Conservation (phyloP, 53 echinoderm and acorn worm species). For the Patiria pectinifera region DNA sequence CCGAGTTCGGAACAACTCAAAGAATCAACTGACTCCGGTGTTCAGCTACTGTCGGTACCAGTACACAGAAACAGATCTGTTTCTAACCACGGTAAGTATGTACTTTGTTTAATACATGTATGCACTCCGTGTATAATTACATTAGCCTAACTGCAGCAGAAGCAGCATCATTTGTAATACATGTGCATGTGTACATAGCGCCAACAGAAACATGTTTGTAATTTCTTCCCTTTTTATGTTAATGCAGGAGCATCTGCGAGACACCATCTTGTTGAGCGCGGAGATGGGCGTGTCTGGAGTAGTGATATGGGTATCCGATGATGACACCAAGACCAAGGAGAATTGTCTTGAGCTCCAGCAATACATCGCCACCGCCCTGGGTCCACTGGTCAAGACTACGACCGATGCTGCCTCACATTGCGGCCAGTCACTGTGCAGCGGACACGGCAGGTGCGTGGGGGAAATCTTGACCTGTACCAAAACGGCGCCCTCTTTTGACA, state of each 20-base stretch:
- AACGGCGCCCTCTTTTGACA: constrained; percentile 5
- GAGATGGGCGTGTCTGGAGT: constrained; percentile 73
- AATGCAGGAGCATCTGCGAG: background rate
- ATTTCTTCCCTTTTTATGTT: too few relatives aligned
- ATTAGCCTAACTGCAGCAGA: too few relatives aligned
- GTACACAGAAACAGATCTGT: constrained; percentile 64
- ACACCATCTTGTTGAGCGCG: constrained; percentile 29
- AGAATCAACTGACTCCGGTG: constrained; percentile 45
- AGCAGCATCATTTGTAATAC: too few relatives aligned
- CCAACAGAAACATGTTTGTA: too few relatives aligned
- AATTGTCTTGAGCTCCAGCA: constrained; percentile 51
- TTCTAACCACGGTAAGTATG: background rate
- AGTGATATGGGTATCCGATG: constrained; percentile 69
- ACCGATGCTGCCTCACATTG: constrained; percentile 65
- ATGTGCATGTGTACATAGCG: too few relatives aligned
- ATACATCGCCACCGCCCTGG: constrained; percentile 67
- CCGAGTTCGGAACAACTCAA: constrained; percentile 51
- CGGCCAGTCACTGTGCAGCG: constrained; percentile 67
- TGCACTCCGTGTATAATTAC: too few relatives aligned
- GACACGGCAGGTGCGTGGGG: constrained; percentile 76
- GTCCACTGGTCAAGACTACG: constrained; percentile 61
- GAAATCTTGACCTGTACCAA: constrained; percentile 63
- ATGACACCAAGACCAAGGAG: constrained; percentile 37
- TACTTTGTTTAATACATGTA: too few relatives aligned
- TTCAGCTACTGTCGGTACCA: constrained; percentile 76